phyloP scores from a whole-genome alignment of 2,888 invertebrate species.

The Apeira syringaria region DNA sequence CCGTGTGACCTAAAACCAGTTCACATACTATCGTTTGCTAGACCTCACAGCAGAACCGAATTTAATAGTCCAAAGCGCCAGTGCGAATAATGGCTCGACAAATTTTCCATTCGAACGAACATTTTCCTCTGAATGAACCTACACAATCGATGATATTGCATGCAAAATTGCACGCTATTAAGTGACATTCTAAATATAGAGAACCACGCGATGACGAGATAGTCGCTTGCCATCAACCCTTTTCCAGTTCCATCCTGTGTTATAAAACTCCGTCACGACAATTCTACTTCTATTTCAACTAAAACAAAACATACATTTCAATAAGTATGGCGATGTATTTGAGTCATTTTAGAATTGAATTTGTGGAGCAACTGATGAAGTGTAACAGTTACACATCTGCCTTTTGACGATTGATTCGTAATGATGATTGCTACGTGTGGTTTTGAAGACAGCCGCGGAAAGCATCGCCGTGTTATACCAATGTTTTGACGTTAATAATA shows the following conservation, averaged over 20 bases:
- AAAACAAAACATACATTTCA: slow-evolving; percentile 30
- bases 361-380: slow-evolving; percentile 68
- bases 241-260: slow-evolving; percentile 45
- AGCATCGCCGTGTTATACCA: slow-evolving; percentile 57
- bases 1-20: slow-evolving; percentile 38
- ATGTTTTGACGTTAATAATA: slow-evolving; percentile 69
- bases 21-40: slow-evolving; percentile 39
- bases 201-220: slow-evolving; percentile 64
- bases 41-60: slow-evolving; percentile 61
- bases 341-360: slow-evolving; percentile 32
- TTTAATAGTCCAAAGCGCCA: slow-evolving; percentile 76
- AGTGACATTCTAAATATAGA: slow-evolving; percentile 79
- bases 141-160: slow-evolving; percentile 76
- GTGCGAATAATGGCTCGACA: slow-evolving; percentile 77
- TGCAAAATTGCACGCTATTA: slow-evolving; percentile 79
- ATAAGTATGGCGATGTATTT: slow-evolving; percentile 3
- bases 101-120: slow-evolving; percentile 79
- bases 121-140: slow-evolving; percentile 79
- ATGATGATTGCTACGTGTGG: slow-evolving; percentile 58
- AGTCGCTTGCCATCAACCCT: slow-evolving; percentile 61
- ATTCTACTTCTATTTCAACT: slow-evolving; percentile 30
- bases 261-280: slow-evolving; percentile 24
- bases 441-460: slow-evolving; percentile 60
- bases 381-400: slow-evolving; percentile 69
- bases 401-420: slow-evolving; percentile 35